Percentiles rank a stretch among this genome's conserved stretches.
Evolutionary conservation across 2,113 vertebrate species (phyloP).

Genomic region (Siniperca chuatsi): DNA sequence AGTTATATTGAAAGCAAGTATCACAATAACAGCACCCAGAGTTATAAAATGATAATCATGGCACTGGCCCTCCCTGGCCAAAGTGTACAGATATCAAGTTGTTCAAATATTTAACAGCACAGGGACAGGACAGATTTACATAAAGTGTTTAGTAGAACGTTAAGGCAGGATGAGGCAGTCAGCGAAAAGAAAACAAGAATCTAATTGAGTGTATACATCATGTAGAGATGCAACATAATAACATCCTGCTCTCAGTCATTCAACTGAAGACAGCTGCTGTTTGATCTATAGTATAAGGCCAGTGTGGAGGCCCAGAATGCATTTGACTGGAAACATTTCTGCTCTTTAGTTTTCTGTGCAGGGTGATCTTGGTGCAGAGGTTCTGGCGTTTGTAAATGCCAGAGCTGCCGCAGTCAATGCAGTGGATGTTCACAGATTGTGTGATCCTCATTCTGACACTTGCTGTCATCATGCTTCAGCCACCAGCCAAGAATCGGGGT

Average conservation of each 20-base stretch:
- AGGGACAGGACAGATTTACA: conserved; percentile 13
- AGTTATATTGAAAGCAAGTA: background rate
- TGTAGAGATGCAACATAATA: background rate
- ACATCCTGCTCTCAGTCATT: background rate
- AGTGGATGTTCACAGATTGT: background rate
- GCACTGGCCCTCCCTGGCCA: background rate
- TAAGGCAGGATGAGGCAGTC: conserved; percentile 5
- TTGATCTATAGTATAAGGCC: background rate
- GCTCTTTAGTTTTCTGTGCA: background rate
- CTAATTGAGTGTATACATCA: conserved; percentile 23
- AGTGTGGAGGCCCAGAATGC: background rate
- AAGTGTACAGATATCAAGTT: background rate
- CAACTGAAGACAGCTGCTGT: too few species aligned
- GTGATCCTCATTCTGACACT: conserved; percentile 1
- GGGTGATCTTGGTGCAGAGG: background rate
- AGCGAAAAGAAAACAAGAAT: conserved; percentile 6
- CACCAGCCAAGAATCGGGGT: background rate
- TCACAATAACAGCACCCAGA: conserved; percentile 11
- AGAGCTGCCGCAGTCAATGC: background rate
- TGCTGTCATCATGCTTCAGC: conserved; percentile 7
- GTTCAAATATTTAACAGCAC: conserved; percentile 49
- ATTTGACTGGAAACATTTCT: background rate
- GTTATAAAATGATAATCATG: background rate
- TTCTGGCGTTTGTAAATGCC: conserved; percentile 10
- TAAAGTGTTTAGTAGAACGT: conserved; percentile 24